phyloP scores from a whole-genome alignment of 2,797 vertebrate genomes.

The Pagetopsis macropterus region DNA sequence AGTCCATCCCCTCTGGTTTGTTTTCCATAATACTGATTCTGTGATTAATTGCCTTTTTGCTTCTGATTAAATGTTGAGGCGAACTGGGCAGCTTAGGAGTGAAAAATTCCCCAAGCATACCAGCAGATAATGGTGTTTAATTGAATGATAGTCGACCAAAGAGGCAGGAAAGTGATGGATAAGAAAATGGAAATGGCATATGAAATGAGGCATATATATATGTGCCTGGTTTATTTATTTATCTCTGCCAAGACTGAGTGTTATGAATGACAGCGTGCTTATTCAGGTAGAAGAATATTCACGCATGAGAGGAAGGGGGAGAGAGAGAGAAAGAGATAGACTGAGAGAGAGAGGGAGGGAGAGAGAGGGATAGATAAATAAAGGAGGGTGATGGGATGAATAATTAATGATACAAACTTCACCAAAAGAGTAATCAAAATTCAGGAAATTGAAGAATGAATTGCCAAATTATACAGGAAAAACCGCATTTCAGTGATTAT shows the following conservation, averaged over 20 bases:
- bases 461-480: slow-evolving; percentile 25
- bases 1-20: slow-evolving; percentile 40
- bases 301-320: slow-evolving; percentile 57
- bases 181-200: slow-evolving; percentile 64
- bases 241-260: slow-evolving; percentile 58
- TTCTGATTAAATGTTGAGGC: slow-evolving; percentile 62
- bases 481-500: slow-evolving; percentile 37
- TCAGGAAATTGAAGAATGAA: slow-evolving; percentile 43
- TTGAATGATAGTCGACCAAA: slow-evolving; percentile 73
- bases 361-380: slow-evolving; percentile 36
- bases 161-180: slow-evolving; percentile 59
- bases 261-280: slow-evolving; percentile 75
- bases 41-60: slow-evolving; percentile 70
- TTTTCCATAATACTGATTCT: slow-evolving; percentile 63
- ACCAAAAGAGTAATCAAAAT: slow-evolving; percentile 61
- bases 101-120: slow-evolving; percentile 49
- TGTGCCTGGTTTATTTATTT: slow-evolving; percentile 69
- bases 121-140: slow-evolving; percentile 72
- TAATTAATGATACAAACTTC: slow-evolving; percentile 72
- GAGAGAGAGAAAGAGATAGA: slow-evolving; percentile 39
- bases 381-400: slow-evolving; percentile 60
- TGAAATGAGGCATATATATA: slow-evolving; percentile 65
- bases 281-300: slow-evolving; percentile 72
- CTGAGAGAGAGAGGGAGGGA: slow-evolving; percentile 12
- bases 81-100: slow-evolving; percentile 52